These are phyloP conservation scores for Ispidina lecontei DNA, from an alignment of 2,797 vertebrate species.

Conservation along the genomic window DNA sequence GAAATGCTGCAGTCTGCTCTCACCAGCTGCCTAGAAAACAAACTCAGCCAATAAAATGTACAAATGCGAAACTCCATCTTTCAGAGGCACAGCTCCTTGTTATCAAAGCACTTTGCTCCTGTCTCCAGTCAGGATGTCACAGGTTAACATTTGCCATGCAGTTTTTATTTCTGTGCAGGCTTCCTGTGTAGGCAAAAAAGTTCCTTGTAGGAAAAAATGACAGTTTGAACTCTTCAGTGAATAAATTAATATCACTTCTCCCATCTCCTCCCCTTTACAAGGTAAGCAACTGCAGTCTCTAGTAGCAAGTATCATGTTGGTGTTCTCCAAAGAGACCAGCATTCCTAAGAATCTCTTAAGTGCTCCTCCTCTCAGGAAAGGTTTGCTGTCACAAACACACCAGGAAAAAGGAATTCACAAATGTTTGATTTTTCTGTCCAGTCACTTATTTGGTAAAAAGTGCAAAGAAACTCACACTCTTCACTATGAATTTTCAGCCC, in stretches of 20 bases:
- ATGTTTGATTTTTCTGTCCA: conserved; percentile 13
- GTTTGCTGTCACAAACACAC: background rate
- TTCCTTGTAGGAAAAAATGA: background rate
- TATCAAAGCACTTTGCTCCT: background rate
- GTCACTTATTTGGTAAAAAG: conserved; percentile 11
- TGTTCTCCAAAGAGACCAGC: conserved; percentile 27
- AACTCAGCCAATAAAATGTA: background rate
- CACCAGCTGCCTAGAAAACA: background rate
- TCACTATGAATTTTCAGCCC: conserved; percentile 26
- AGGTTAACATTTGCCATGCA: background rate
- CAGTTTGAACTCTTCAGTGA: background rate
- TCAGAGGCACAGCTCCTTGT: background rate
- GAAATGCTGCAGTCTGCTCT: background rate
- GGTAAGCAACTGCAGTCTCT: conserved; percentile 3
- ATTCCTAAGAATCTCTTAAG: conserved; percentile 2
- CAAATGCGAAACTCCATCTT: background rate
- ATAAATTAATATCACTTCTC: conserved; percentile 5
- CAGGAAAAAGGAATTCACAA: background rate
- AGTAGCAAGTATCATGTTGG: background rate
- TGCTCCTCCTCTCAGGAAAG: background rate
- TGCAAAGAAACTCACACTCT: conserved; percentile 40
- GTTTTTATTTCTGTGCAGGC: background rate
- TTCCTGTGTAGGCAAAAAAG: background rate
- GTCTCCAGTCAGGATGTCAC: background rate
- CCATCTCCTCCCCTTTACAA: background rate